A percentile compares a stretch with the other conserved stretches of the same genome.
These are phyloP conservation scores for Noturus placidus DNA, from an alignment of 2,113 vertebrate species.

Conservation along the genomic window DNA sequence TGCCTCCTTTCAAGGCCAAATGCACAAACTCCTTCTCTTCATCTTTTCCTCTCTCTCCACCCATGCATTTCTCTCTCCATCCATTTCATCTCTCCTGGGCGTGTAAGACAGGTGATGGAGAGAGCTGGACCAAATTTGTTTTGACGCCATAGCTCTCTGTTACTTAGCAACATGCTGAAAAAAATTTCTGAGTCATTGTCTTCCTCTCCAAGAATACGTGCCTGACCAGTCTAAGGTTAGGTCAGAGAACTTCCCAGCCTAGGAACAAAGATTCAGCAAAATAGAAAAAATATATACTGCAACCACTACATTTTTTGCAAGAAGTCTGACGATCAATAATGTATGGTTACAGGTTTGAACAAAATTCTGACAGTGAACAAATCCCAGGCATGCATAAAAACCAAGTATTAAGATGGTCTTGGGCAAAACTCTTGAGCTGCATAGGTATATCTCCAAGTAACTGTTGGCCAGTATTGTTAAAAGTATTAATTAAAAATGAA, in stretches of 20 bases:
- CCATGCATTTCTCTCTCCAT: neutral
- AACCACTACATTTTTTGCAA: neutral
- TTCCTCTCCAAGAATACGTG: conserved; percentile 20
- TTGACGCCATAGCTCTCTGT: conserved; percentile 41
- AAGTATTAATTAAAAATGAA: conserved; percentile 37
- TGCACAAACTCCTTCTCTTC: conserved; percentile 4
- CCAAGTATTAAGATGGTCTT: neutral
- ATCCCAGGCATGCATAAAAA: neutral
- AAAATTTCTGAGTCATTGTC: conserved; percentile 39
- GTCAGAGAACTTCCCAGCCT: conserved; percentile 20
- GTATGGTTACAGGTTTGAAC: neutral
- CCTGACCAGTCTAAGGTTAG: conserved; percentile 32
- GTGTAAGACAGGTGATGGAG: conserved; percentile 25
- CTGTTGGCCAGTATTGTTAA: conserved; percentile 27
- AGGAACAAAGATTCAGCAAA: neutral
- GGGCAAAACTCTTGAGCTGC: neutral
- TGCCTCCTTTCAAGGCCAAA: neutral
- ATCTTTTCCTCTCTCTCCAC: neutral
- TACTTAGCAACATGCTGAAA: conserved; percentile 55
- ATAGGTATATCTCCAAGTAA: conserved; percentile 18
- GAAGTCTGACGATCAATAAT: neutral
- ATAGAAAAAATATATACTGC: neutral
- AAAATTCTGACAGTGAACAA: neutral
- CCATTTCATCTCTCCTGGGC: neutral
- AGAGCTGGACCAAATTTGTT: conserved; percentile 35